Conservation (phyloP, 53 echinoderm and acorn worm species). For the Pentamera pediparva region DNA sequence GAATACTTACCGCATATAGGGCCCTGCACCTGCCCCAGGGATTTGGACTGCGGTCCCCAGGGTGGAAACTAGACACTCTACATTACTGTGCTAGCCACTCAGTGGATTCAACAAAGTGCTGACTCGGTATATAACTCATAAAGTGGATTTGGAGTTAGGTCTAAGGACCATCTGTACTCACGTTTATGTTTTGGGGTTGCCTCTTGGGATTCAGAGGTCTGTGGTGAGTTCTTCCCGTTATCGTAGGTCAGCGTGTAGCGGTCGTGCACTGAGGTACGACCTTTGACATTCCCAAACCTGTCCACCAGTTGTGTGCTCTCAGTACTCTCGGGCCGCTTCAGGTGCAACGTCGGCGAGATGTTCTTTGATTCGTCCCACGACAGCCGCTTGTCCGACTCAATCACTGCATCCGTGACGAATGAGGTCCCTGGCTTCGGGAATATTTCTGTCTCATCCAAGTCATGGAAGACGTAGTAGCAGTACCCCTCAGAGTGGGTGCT, state of each 20-base stretch:
- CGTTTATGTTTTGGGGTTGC: slow-evolving; percentile 21
- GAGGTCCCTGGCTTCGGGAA: background rate
- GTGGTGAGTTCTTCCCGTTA: slow-evolving; percentile 4
- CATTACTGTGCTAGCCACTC: no score
- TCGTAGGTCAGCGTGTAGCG: slow-evolving; percentile 56
- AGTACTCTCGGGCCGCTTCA: slow-evolving; percentile 35
- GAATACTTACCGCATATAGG: no score
- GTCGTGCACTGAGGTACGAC: slow-evolving; percentile 65
- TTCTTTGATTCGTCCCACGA: slow-evolving; percentile 6
- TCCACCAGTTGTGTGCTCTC: slow-evolving; percentile 57
- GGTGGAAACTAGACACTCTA: no score
- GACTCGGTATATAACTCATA: no score
- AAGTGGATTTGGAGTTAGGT: no score
- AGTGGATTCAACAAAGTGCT: no score
- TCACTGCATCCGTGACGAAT: slow-evolving; percentile 41
- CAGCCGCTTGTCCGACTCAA: slow-evolving; percentile 36
- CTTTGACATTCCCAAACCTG: slow-evolving; percentile 69
- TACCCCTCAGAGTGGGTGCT: slow-evolving; percentile 64
- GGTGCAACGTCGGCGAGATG: background rate
- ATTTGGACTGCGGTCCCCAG: no score
- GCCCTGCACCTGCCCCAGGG: no score
- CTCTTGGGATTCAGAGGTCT: slow-evolving; percentile 15
- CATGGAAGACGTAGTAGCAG: slow-evolving; percentile 80
- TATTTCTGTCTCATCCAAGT: slow-evolving; percentile 41
- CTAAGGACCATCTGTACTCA: slow-evolving; percentile 4